Conservation (phyloP, 2,888 invertebrate genomes). For the Yponomeuta malinellus region DNA sequence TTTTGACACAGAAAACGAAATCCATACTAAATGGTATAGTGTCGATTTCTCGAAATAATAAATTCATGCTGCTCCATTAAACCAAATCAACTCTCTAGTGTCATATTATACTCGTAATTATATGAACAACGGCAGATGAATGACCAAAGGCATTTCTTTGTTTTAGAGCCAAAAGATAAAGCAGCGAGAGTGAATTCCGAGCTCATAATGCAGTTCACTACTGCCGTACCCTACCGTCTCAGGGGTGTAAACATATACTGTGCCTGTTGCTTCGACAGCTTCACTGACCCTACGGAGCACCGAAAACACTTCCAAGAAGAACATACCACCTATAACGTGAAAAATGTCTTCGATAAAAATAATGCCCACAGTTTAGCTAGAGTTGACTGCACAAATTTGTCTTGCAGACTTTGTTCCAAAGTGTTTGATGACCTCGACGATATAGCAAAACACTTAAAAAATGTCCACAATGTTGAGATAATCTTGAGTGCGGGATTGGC, state of each 20-base stretch:
- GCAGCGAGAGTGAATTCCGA: constrained; percentile 17
- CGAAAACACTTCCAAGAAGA: constrained; percentile 8
- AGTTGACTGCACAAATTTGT: constrained; percentile 18
- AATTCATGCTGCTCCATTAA: too few species aligned
- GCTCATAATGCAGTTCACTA: constrained; percentile 16
- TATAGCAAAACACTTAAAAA: constrained; percentile 8
- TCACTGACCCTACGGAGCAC: constrained; percentile 2
- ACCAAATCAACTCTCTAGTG: not conserved
- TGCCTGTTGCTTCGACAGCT: constrained; percentile 15
- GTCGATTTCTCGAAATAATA: too few species aligned
- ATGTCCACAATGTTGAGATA: not conserved
- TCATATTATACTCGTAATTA: too few species aligned
- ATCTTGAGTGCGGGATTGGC: not conserved
- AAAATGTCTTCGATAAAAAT: constrained; percentile 12
- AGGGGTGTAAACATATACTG: constrained; percentile 11
- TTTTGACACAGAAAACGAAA: too few species aligned
- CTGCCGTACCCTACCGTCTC: constrained; percentile 15
- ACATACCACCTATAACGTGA: constrained; percentile 10
- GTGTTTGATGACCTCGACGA: constrained; percentile 8
- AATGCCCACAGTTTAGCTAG: not conserved
- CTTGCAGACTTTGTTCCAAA: constrained; percentile 14
- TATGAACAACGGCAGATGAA: not conserved
- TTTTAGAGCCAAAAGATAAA: constrained; percentile 50
- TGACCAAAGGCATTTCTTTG: constrained; percentile 41
- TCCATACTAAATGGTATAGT: too few species aligned